Conservation (phyloP, 37 sponge, comb jelly and placozoan species). For the Ephydatia muelleri region DNA sequence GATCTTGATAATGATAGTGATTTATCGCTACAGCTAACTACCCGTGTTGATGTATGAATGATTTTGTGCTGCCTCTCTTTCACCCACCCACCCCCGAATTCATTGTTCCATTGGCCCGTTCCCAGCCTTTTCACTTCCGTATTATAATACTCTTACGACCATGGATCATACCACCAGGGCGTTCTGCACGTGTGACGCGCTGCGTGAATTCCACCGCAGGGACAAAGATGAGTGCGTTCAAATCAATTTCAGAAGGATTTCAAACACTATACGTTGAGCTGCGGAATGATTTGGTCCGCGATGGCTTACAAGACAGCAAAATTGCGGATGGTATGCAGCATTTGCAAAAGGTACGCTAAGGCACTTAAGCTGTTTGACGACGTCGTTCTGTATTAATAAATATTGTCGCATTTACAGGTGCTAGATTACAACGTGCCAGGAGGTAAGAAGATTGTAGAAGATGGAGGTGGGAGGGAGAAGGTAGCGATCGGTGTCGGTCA, state of each 20-base stretch:
- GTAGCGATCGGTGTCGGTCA: too few relatives aligned
- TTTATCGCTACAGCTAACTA: too few relatives aligned
- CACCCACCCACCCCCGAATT: too few relatives aligned
- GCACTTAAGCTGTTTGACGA: background rate
- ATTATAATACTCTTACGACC: background rate
- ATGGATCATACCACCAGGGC: background rate
- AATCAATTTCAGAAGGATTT: constrained; percentile 19
- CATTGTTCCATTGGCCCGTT: background rate
- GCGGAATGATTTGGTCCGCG: constrained; percentile 47
- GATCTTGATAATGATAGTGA: too few relatives aligned
- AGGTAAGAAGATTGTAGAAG: constrained; percentile 39
- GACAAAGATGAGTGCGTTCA: background rate
- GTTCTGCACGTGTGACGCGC: background rate
- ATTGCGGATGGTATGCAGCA: constrained; percentile 57
- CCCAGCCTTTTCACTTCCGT: background rate
- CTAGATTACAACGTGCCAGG: constrained; percentile 78
- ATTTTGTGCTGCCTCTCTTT: too few relatives aligned
- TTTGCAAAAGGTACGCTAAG: constrained; percentile 43
- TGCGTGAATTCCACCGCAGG: background rate
- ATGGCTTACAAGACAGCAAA: constrained; percentile 35
- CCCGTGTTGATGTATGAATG: too few relatives aligned
- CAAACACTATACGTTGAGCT: constrained; percentile 42
- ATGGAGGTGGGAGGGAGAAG: background rate
- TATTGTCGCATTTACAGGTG: constrained; percentile 28
- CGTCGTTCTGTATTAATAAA: background rate